Evolutionary conservation across 1,140 invertebrate species (phyloP), one percentile per base, ranked within the genome.

Genomic region (Drosophila ficusphila): DNA sequence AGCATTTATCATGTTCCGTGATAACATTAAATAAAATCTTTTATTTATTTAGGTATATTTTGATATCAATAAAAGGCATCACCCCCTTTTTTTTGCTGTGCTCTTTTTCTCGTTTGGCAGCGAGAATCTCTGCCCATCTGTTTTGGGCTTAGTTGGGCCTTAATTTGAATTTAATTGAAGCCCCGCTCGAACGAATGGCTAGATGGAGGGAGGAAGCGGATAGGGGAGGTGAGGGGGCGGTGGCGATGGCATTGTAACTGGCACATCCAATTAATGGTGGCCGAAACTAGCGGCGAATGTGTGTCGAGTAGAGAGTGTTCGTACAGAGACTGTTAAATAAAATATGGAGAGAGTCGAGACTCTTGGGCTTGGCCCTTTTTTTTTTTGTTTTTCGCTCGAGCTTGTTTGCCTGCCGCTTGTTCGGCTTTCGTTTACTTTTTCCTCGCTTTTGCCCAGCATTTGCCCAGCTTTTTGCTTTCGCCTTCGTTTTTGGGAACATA

Each of bases 101-200:
- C 9, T n/a, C 6, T 27, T n/a, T 51, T 36, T 36, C 18, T 39
- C 14, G 38, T n/a, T 14, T 25, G 29, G 11, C 1, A 57, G 19
- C 16, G 25, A 8, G 12, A 83, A 71, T 79, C 79, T 76, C 51
- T 76, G 71, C 33, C 67, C 76, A 85, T 76, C 76, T 79, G 81
- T 76, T 70, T 36, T 76, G 57, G 73, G 76, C 78, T 85, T 81
- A 86, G 52, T 33, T 49, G 53, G 57, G 68, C 57, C 81, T 77
- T 85, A 85, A 85, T 85, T 88, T 85, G 81, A 86, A 85, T 85
- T 85, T 85, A 85, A 85, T 85, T 85, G 81, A 86, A 88, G 81
- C 58, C 27, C 46, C 61, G 76, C 52, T 57, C 53, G 19, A 61
- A 38, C 25, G 14, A 8, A n/a, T n/a, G n/a, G n/a, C n/a, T n/a